Evolutionary conservation across 2,797 vertebrate genomes (phyloP).

Genomic region (Babyrousa celebensis): DNA sequence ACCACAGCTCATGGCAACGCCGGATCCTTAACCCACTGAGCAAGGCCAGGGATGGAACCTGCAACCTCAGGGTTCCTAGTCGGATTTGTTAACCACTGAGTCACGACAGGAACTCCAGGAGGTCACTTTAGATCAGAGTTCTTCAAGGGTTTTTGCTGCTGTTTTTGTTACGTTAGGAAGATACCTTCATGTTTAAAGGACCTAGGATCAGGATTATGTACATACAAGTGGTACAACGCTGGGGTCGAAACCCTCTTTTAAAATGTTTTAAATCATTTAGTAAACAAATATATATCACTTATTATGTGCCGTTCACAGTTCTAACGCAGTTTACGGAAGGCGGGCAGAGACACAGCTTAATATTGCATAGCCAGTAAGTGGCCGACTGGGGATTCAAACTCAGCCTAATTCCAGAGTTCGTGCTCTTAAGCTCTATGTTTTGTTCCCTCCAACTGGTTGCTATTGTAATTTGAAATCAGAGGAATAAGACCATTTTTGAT

Average conservation of each 20-base stretch:
- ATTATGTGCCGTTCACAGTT: not conserved
- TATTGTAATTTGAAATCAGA: conserved; percentile 49
- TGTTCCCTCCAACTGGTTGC: not conserved
- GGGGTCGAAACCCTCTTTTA: not conserved
- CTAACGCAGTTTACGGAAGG: not conserved
- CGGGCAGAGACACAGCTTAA: not conserved
- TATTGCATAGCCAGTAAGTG: not conserved
- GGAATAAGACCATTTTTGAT: conserved; percentile 1
- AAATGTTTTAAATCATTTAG: conserved; percentile 31
- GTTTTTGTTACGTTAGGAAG: conserved; percentile 26
- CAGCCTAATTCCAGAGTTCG: not conserved
- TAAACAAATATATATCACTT: not conserved
- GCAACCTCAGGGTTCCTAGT: no score
- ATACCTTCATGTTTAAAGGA: conserved; percentile 36
- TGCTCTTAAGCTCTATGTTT: not conserved
- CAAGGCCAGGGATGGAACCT: no score
- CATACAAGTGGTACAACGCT: not conserved
- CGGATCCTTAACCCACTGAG: no score
- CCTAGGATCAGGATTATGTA: not conserved
- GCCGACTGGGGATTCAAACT: not conserved
- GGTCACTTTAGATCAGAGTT: conserved; percentile 55
- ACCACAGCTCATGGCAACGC: no score
- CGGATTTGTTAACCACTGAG: no score
- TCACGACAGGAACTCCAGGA: not conserved
- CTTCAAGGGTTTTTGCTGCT: not conserved